A percentile compares a stretch with the other conserved stretches of the same genome.
Evolutionary conservation across 2,797 vertebrate genomes (phyloP).

Genomic region (Streptopelia turtur): DNA sequence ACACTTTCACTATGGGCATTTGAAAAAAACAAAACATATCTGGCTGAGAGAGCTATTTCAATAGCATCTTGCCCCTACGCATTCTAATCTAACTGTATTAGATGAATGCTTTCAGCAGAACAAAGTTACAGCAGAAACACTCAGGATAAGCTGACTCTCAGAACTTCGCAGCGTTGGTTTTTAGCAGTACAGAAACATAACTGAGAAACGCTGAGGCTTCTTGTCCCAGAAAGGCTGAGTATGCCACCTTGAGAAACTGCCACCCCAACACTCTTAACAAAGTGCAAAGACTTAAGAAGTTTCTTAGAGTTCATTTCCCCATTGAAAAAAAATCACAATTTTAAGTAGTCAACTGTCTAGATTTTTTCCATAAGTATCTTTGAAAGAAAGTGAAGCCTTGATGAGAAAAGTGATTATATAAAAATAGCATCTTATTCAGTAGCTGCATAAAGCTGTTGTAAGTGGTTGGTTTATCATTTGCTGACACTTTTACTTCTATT

Average conservation of each 20-base stretch:
- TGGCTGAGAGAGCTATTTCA: background rate
- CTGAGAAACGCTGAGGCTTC: background rate
- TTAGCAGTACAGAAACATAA: background rate
- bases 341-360: background rate
- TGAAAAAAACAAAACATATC: background rate
- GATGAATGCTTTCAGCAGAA: background rate
- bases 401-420: background rate
- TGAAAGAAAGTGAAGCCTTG: background rate
- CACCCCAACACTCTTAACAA: background rate
- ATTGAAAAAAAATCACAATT: background rate
- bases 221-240: background rate
- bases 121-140: background rate
- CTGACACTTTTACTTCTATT: background rate
- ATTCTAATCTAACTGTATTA: background rate
- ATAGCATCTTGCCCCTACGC: background rate
- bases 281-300: background rate
- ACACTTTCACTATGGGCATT: accelerated
- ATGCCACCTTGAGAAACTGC: background rate
- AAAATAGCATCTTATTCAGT: background rate
- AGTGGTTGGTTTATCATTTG: background rate
- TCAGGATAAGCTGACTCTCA: background rate
- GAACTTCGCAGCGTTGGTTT: background rate
- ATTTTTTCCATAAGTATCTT: background rate
- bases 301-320: background rate
- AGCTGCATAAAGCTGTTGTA: background rate